Evolutionary conservation across 2,888 invertebrate species (phyloP).

Genomic region (Hedychridium roseum): DNA sequence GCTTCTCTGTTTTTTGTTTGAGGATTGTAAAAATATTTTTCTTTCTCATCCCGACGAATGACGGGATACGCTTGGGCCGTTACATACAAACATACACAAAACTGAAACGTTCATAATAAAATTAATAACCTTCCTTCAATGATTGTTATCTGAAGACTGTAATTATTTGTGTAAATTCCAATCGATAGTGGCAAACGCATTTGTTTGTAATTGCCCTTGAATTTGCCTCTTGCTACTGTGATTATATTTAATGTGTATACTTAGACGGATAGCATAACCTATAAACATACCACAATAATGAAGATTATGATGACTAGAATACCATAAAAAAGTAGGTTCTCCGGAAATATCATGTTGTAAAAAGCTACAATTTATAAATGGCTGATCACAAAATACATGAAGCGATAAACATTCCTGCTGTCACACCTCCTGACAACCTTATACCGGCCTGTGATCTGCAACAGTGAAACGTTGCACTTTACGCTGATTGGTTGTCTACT

Average conservation of each 20-base stretch:
- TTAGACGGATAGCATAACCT: conserved; percentile 28
- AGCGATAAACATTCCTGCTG: too few species aligned
- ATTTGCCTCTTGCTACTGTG: too few species aligned
- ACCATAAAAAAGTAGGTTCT: conserved; percentile 17
- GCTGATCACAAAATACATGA: not conserved
- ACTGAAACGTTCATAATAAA: conserved; percentile 62
- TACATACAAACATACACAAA: conserved; percentile 69
- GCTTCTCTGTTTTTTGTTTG: conserved; percentile 64
- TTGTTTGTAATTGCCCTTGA: too few species aligned
- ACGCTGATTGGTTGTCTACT: too few species aligned
- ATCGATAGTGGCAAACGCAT: too few species aligned
- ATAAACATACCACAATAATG: conserved; percentile 26
- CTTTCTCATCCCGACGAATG: conserved; percentile 75
- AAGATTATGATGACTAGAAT: conserved; percentile 15
- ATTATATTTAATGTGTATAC: too few species aligned
- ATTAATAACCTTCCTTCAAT: too few species aligned
- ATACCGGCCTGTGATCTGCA: too few species aligned
- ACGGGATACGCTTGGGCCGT: conserved; percentile 74
- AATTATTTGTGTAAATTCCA: too few species aligned
- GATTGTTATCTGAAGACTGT: too few species aligned
- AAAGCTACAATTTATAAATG: conserved; percentile 11
- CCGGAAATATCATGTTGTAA: conserved; percentile 19
- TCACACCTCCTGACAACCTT: too few species aligned
- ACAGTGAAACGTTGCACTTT: too few species aligned
- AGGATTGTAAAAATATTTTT: conserved; percentile 78